Percentiles rank a stretch among this genome's conserved stretches.
phyloP scores from a whole-genome alignment of 92 coral and sea anemone genomes.

The Zoanthus solanderi region DNA sequence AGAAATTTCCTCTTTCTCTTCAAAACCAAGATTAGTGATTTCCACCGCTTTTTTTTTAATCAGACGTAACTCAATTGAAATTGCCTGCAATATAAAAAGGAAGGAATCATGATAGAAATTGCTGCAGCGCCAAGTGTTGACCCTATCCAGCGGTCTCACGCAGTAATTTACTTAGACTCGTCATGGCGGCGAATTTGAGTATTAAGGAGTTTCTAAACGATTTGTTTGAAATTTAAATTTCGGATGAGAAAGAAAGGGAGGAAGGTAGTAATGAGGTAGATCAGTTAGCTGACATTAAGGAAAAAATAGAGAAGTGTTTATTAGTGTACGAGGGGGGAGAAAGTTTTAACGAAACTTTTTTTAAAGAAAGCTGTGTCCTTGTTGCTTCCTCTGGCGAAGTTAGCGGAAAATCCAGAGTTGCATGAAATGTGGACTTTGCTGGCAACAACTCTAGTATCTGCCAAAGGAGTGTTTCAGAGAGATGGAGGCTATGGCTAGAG shows the following conservation, averaged over 20 bases:
- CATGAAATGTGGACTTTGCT: too few species aligned
- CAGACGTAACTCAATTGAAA: too few species aligned
- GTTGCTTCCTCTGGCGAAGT: slow-evolving; percentile 1
- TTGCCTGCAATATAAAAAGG: too few species aligned
- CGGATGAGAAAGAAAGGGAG: background rate
- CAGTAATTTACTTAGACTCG: background rate
- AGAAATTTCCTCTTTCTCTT: too few species aligned
- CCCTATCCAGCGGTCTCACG: background rate
- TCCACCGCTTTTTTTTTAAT: too few species aligned
- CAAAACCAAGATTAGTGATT: too few species aligned
- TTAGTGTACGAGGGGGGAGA: background rate
- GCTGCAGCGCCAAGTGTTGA: background rate
- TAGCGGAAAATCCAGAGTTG: background rate
- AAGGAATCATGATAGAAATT: background rate
- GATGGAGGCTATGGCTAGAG: background rate
- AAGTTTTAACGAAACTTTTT: background rate
- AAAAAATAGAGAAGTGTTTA: background rate
- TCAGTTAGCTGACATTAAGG: background rate
- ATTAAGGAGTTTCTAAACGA: background rate
- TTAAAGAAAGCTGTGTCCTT: background rate
- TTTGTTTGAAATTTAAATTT: background rate
- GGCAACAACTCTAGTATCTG: background rate
- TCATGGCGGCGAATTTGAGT: background rate
- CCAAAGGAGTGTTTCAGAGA: slow-evolving; percentile 44
- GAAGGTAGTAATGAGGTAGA: background rate